Evolutionary conservation across 1,140 invertebrate genomes (phyloP).

Genomic region (Diorhabda sublineata): DNA sequence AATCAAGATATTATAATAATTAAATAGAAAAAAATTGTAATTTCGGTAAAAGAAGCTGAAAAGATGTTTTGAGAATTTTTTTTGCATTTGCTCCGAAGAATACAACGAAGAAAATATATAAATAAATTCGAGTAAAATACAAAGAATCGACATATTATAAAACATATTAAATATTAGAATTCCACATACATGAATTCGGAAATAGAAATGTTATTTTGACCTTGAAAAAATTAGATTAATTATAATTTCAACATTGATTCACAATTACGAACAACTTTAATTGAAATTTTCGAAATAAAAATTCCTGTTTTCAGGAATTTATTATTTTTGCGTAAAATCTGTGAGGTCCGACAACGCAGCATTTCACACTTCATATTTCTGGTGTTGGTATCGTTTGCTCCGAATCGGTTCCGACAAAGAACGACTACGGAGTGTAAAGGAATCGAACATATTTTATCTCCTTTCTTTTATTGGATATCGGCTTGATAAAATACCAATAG

Average conservation of each 20-base stretch:
- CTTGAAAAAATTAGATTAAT: neutral
- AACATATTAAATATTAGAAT: neutral
- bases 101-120: too few relatives aligned
- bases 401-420: neutral
- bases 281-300: neutral
- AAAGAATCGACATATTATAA: too few relatives aligned
- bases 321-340: neutral
- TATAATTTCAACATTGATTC: neutral
- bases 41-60: too few relatives aligned
- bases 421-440: neutral
- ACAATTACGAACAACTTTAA: neutral
- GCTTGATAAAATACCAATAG: neutral
- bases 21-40: too few relatives aligned
- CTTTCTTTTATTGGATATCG: neutral
- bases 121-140: too few relatives aligned
- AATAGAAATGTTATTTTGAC: neutral
- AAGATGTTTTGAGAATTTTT: too few relatives aligned
- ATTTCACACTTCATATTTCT: neutral
- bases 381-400: neutral
- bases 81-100: too few relatives aligned
- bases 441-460: conserved; percentile 11
- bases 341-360: neutral
- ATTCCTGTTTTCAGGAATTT: neutral
- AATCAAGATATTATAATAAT: neutral
- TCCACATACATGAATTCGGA: neutral